Evolutionary conservation across 64 coral and sea anemone species (phyloP), one percentile per base, ranked within the genome.

Genomic region (Stichodactyla helianthus): DNA sequence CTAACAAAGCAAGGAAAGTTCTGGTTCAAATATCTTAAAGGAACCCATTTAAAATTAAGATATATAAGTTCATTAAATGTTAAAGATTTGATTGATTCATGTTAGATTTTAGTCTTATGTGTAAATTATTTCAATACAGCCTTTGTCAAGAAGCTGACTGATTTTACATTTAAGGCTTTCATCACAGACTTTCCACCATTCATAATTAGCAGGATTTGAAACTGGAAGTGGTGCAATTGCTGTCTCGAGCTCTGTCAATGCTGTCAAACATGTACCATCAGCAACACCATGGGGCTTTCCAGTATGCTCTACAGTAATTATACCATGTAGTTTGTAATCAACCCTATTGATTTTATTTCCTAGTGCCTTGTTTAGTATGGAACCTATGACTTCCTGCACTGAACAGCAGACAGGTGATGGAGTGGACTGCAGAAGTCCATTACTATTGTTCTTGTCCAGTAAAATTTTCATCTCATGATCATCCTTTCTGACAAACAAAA

Each of bases 271-370:
- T 13, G 90, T 58, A 4, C 94, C 94, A 90, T 97, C 94, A 52
- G 88, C 91, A 22, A 31, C 56, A 23, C 94, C 91, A 50, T 86
- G 85, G 20, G 94, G 91, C 31, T 84, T 92, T 20, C 94, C 91
- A 61, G 78, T 89, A 87, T 97, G 94, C 85, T 97, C 94, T 18
- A 97, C 52, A 53, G 60, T 90, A 22, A 97, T 86, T 15, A 90
- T 54, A 19, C 94, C 94, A 97, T 88, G 84, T 10, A 84, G 54
- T 84, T 90, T 83, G 85, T 93, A 58, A 79, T 85, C 23, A 81
- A 83, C 59, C 54, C 53, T 5, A 83, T 82, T 20, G 68, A 12
- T 74, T 44, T 44, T 44, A 44, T 44, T 44, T 4, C 8, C 7
- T 81, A 52, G 78, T 81, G 78, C 78, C 53, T 22, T 14, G 0